Evolutionary conservation across 2,797 vertebrate genomes (phyloP), one percentile per base, ranked within the genome.

Genomic region (Lepus oiostolus): DNA sequence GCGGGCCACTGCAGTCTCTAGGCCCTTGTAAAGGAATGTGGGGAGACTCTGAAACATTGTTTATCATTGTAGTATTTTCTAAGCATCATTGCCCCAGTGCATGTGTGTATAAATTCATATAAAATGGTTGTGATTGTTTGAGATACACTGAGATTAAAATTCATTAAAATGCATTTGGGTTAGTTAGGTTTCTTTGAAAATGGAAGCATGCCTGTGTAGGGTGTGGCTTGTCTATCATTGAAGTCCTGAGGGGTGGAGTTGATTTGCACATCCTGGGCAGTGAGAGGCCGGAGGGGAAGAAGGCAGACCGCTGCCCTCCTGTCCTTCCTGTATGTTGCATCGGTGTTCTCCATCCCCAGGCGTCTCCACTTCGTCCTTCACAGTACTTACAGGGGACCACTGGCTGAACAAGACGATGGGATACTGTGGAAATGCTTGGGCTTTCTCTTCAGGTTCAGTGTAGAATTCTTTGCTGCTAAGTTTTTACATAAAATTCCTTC

Each of bases 401-500:
- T 83, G 96, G 71, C 42, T 90, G 30, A 65, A 32, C 85, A 81
- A 76, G 63, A 19, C 30, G 42, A 81, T 54, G 30, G 30, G 82
- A 79, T 88, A 52, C 30, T 92, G 38, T 67, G 52, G 67, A 80
- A 84, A 42, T 84, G 74, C 52, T 84, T 87, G 26, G 30, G 82
- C 50, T 90, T 74, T 52, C 10, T 84, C 70, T 68, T 32, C 8
- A 60, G 60, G 19, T 22, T 82, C 16, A 83, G 21, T 88, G 4
- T 63, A 76, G 67, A 88, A 60, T 63, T 88, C 21, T 79, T 91
- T 79, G 67, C 17, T 70, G 79, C 19, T 74, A 75, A 58, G 22
- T 50, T 93, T 80, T 85, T 88, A 67, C 6, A 7, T 94, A 84
- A 88, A 67, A 35, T 82, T 87, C 8, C 4, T 83, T 91, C 52